A percentile compares a stretch with the other conserved stretches of the same genome.
phyloP scores from a whole-genome alignment of 2,113 vertebrate genomes.

The Dolichotis patagonum region DNA sequence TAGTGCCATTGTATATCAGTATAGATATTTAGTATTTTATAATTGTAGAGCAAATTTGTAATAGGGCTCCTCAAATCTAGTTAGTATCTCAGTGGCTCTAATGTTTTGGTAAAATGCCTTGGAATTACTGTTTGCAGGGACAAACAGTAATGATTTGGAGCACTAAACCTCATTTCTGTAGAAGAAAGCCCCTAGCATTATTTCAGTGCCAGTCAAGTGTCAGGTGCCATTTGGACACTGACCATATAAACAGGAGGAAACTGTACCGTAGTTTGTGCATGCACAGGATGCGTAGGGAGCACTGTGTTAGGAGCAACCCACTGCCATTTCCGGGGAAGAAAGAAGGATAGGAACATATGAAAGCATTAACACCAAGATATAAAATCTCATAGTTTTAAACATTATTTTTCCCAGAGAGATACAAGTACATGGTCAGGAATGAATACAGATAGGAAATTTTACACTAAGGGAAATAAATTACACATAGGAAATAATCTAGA shows the following conservation, averaged over 20 bases:
- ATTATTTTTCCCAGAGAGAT: not conserved
- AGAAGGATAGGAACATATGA: not conserved
- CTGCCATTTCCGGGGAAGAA: not conserved
- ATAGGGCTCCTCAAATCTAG: not conserved
- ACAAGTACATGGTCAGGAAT: not conserved
- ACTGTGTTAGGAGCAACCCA: not conserved
- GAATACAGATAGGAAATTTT: not conserved
- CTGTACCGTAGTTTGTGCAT: not conserved
- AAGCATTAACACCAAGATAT: not conserved
- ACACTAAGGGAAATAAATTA: not conserved
- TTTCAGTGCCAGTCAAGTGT: not conserved
- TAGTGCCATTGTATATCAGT: not conserved
- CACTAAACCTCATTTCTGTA: not conserved
- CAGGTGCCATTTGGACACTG: not conserved
- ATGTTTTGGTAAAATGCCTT: not conserved
- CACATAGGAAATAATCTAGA: not conserved
- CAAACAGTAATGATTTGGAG: too few relatives aligned
- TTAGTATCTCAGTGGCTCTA: not conserved
- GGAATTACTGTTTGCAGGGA: not conserved
- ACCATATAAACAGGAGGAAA: not conserved
- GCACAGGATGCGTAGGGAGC: not conserved
- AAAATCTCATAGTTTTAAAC: not conserved
- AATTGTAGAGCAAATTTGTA: not conserved
- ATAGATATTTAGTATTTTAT: not conserved
- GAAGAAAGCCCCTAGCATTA: not conserved